These are phyloP conservation scores for Anneissia japonica DNA, from an alignment of 35 echinoderm and acorn worm species.

Conservation along the genomic window DNA sequence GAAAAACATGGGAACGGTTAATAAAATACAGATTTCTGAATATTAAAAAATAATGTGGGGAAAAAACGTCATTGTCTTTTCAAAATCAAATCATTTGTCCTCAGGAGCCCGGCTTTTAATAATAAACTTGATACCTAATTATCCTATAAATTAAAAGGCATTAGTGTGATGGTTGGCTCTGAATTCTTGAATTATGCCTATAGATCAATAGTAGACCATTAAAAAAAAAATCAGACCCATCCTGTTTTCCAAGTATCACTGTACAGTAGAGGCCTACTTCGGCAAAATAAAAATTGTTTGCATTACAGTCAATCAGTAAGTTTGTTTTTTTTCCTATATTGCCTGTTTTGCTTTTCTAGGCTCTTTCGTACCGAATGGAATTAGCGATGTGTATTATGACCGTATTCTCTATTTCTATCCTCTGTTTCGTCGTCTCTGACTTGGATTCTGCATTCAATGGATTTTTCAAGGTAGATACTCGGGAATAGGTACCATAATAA, in stretches of 20 bases:
- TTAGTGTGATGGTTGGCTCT: not conserved
- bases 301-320: too few species aligned
- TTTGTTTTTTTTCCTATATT: not conserved
- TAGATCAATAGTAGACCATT: not conserved
- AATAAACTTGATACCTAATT: too few species aligned
- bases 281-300: not conserved
- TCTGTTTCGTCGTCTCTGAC: conserved; percentile 62
- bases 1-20: too few species aligned
- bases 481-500: too few species aligned
- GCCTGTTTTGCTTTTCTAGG: conserved; percentile 6
- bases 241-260: too few species aligned
- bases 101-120: too few species aligned
- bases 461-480: conserved; percentile 56
- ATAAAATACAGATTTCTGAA: too few species aligned
- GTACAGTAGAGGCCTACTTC: not conserved
- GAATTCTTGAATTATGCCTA: not conserved
- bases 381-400: conserved; percentile 82
- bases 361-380: conserved; percentile 45
- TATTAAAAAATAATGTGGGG: too few species aligned
- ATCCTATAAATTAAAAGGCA: not conserved
- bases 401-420: conserved; percentile 59
- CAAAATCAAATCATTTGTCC: too few species aligned
- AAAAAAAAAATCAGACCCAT: too few species aligned
- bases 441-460: conserved; percentile 66
- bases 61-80: too few species aligned